Evolutionary conservation across 2,113 vertebrate genomes (phyloP).

Genomic region (Daboia siamensis): DNA sequence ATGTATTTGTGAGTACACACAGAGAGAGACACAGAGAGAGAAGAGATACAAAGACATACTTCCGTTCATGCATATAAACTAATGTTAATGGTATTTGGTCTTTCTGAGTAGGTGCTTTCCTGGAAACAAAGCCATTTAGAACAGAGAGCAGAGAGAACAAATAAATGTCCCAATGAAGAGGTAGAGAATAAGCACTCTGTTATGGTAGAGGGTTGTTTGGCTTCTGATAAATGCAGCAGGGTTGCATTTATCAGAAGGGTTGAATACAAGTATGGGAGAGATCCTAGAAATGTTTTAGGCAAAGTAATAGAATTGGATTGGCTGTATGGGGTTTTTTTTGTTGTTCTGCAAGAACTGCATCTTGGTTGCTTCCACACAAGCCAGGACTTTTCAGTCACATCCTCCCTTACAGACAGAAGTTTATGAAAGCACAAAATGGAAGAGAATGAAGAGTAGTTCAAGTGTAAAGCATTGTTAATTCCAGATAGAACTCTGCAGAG

Average conservation of each 20-base stretch:
- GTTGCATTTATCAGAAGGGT: too few relatives aligned
- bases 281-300: constrained; percentile 8
- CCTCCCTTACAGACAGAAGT: not conserved
- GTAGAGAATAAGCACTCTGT: not conserved
- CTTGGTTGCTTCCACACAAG: constrained; percentile 11
- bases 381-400: constrained; percentile 22
- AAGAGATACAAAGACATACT: not conserved
- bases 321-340: not conserved
- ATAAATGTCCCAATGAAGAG: not conserved
- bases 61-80: not conserved
- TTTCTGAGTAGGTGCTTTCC: not conserved
- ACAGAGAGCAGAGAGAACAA: constrained; percentile 3
- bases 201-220: not conserved
- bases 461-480: constrained; percentile 12
- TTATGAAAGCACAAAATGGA: not conserved
- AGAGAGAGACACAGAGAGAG: not conserved
- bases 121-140: not conserved
- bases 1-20: not conserved
- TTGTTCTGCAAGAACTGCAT: not conserved
- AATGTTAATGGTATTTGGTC: not conserved
- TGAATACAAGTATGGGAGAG: constrained; percentile 8
- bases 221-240: constrained; percentile 17
- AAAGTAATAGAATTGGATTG: constrained; percentile 8
- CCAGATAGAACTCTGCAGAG: not conserved
- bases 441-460: not conserved